These are phyloP conservation scores for Drosophila kanekoi DNA, from an alignment of 2,888 invertebrate genomes.

Conservation along the genomic window DNA sequence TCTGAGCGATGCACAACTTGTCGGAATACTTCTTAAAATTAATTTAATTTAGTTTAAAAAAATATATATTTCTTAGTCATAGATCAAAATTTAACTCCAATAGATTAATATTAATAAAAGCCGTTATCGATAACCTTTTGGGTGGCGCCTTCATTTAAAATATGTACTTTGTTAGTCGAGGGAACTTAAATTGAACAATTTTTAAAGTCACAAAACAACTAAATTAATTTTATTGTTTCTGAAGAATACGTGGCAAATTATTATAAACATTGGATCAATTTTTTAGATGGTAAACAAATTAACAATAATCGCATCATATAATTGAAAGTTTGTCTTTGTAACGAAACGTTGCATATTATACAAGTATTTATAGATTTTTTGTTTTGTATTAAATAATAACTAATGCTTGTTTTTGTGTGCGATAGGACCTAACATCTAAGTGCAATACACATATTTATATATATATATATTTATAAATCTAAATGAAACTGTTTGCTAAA, in stretches of 20 bases:
- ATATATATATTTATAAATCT: slow-evolving; percentile 34
- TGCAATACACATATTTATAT: slow-evolving; percentile 31
- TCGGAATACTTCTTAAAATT: too few species aligned
- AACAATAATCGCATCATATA: slow-evolving; percentile 41
- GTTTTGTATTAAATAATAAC: slow-evolving; percentile 9
- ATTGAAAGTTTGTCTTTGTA: slow-evolving; percentile 29
- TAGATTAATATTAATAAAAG: too few species aligned
- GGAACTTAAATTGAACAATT: not conserved
- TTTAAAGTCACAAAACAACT: slow-evolving; percentile 23
- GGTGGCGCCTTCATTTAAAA: too few species aligned
- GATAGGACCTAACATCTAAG: slow-evolving; percentile 32
- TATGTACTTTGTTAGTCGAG: too few species aligned
- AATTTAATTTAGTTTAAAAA: too few species aligned
- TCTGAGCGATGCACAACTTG: not conserved
- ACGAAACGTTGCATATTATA: slow-evolving; percentile 23
- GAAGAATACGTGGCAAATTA: slow-evolving; percentile 17
- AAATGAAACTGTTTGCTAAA: slow-evolving; percentile 22
- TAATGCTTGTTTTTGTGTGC: slow-evolving; percentile 9
- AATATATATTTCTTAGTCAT: too few species aligned
- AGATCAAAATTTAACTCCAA: too few species aligned
- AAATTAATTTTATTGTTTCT: slow-evolving; percentile 38
- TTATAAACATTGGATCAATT: slow-evolving; percentile 21
- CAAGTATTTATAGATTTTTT: not conserved
- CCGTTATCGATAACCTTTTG: too few species aligned
- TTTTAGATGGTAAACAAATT: slow-evolving; percentile 44